A percentile compares a stretch with the other conserved stretches of the same genome.
Evolutionary conservation across 1,140 invertebrate genomes (phyloP).

Genomic region (Drosophila nigrodunni): DNA sequence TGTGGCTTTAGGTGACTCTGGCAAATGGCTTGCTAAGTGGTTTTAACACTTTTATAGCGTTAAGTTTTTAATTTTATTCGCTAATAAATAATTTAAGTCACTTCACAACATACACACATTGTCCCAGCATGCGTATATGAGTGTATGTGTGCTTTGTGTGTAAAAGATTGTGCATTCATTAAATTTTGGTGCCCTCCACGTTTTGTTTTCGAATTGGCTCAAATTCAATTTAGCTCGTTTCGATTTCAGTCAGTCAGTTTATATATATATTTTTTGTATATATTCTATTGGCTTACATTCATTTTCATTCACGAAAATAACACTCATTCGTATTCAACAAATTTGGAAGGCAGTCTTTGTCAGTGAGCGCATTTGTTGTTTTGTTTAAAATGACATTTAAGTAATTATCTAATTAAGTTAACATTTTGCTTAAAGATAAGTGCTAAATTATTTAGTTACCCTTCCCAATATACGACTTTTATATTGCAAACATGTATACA

Average conservation of each 20-base stretch:
- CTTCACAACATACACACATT: constrained; percentile 67
- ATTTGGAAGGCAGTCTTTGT: constrained; percentile 61
- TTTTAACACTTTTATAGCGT: constrained; percentile 84
- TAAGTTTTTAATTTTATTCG: constrained; percentile 84
- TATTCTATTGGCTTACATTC: constrained; percentile 39
- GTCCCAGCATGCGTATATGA: not conserved
- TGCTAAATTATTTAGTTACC: constrained; percentile 80
- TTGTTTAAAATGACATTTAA: constrained; percentile 81
- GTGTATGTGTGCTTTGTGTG: constrained; percentile 34
- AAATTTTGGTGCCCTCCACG: constrained; percentile 59
- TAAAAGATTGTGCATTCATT: constrained; percentile 68
- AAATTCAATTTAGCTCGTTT: constrained; percentile 60
- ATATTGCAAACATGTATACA: not conserved
- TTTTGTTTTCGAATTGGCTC: constrained; percentile 44
- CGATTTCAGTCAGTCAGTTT: constrained; percentile 18
- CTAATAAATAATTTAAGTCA: constrained; percentile 84
- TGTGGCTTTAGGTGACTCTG: constrained; percentile 37
- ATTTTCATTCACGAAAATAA: constrained; percentile 63
- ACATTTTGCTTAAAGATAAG: constrained; percentile 83
- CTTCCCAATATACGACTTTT: constrained; percentile 57
- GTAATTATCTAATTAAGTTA: constrained; percentile 84
- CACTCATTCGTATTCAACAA: constrained; percentile 27
- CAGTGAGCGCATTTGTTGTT: constrained; percentile 63
- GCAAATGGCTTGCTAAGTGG: constrained; percentile 83
- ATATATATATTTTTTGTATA: constrained; percentile 5